Base-by-base conservation (phyloP, 2,888 invertebrate genomes). In the Leistus spinibarbis region DNA sequence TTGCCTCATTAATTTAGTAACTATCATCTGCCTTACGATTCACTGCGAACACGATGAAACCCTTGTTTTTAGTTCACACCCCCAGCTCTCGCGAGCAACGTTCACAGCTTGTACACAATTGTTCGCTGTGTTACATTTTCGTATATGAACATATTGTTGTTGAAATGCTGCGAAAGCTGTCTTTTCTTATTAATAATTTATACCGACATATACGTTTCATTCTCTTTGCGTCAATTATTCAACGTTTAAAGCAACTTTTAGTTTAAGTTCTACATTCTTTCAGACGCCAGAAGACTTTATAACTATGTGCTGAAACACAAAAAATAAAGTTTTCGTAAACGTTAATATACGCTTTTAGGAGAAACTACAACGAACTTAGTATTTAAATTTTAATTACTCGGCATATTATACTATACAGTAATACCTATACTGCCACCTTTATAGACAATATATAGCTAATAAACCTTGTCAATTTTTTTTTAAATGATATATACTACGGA, bases 1-100 rank as follows among this genome's bases (percentile, higher is more conserved):
- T 70, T 63, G 20, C 70, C 63, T 63, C 53, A 70, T 70, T 69
- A 69, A 69, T 69, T 70, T 63, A 62, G 62, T 24, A 27, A 65
- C 65, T 70, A 70, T 70, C 63, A 70, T 53, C 63, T 23, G 53
- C 40, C 40, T 40, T 40, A 40, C 40, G 40, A 40, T 40, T 40
- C 40, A 40, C 40, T 5, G 40, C 40, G 40, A 40, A 40, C 40
- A 40, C 40, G 40, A 40, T 7, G 40, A 13, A 40, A 40, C 40
- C 40, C 40, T 40, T 40, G 40, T 40, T 40, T 40, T 40, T 40
- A 40, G 40, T 40, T 40, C 40, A 40, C 40, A 40, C 40, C 40
- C n/a, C 40, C 40, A 40, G 4, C 40, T 40, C n/a, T n/a, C n/a
- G n/a, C 13, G 40, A 40, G 40, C 40, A 40, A 40, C 40, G 40